Conservation (phyloP, 2,888 invertebrate species). For the Lasioglossum vierecki region DNA sequence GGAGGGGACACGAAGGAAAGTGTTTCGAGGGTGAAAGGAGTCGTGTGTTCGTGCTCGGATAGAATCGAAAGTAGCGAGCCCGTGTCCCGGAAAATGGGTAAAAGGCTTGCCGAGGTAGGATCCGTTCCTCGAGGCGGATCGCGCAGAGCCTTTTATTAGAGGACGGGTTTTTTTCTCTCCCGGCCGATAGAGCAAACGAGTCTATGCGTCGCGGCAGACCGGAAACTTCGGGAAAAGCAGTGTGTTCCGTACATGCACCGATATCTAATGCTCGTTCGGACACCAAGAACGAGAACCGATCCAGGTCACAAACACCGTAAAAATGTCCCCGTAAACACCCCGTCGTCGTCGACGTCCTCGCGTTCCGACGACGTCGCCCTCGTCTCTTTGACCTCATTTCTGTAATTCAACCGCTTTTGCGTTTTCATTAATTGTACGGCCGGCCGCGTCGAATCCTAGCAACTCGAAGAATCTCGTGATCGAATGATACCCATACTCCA, state of each 20-base stretch:
- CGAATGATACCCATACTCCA: not conserved
- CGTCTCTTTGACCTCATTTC: conserved; percentile 5
- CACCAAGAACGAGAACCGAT: not conserved
- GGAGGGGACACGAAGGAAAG: not conserved
- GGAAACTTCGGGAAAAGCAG: conserved; percentile 38
- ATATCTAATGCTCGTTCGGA: conserved; percentile 1
- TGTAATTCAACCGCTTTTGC: not conserved
- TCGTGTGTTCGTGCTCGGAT: conserved; percentile 23
- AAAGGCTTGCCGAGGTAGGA: conserved; percentile 32
- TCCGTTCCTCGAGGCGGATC: conserved; percentile 25
- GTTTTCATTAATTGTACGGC: not conserved
- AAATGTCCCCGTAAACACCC: not conserved
- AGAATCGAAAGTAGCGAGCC: conserved; percentile 34
- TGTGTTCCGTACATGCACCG: not conserved
- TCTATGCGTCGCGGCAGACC: conserved; percentile 25
- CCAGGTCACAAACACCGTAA: not conserved
- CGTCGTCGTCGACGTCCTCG: not conserved
- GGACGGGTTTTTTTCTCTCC: conserved; percentile 3
- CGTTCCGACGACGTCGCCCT: not conserved
- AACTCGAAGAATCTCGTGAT: not conserved
- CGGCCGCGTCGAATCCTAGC: not conserved
- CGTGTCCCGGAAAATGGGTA: conserved; percentile 45
- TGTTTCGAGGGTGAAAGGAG: conserved; percentile 9
- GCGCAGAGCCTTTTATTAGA: conserved; percentile 22
- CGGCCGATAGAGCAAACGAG: conserved; percentile 18